phyloP scores from a whole-genome alignment of 2,797 vertebrate genomes.

The Epinephelus coioides region DNA sequence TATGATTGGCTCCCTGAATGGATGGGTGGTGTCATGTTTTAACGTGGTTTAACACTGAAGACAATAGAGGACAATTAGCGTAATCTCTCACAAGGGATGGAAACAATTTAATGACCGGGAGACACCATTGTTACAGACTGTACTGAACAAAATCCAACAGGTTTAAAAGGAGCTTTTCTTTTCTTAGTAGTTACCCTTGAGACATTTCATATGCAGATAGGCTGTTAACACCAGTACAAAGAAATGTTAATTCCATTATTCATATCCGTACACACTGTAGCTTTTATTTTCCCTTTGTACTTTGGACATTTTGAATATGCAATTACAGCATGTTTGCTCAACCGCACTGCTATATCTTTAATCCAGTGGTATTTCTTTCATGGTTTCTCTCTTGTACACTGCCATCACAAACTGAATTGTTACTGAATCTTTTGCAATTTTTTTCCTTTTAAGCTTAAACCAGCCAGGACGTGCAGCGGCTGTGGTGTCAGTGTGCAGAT shows the following conservation, averaged over 20 bases:
- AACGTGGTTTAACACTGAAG: constrained; percentile 13
- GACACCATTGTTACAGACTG: constrained; percentile 18
- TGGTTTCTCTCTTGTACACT: not conserved
- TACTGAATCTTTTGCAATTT: not conserved
- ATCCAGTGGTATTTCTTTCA: not conserved
- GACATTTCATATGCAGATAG: constrained; percentile 29
- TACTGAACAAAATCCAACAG: constrained; percentile 24
- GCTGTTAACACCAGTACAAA: constrained; percentile 14
- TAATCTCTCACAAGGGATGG: constrained; percentile 18
- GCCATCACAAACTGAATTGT: not conserved
- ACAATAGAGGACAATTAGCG: constrained; percentile 27
- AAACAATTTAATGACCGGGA: constrained; percentile 13
- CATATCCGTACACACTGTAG: constrained; percentile 10
- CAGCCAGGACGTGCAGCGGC: not conserved
- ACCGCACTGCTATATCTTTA: not conserved
- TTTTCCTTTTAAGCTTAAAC: not conserved
- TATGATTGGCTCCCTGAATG: not conserved
- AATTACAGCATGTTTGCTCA: constrained; percentile 4
- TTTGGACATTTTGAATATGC: constrained; percentile 14
- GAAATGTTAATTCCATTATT: constrained; percentile 36
- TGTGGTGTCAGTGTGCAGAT: not conserved
- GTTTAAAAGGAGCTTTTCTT: constrained; percentile 38
- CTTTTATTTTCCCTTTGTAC: constrained; percentile 13
- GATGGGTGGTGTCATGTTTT: constrained; percentile 15
- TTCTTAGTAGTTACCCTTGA: constrained; percentile 29